Evolutionary conservation across 2,888 invertebrate genomes (phyloP).

Genomic region (Opisthograptis luteolata): DNA sequence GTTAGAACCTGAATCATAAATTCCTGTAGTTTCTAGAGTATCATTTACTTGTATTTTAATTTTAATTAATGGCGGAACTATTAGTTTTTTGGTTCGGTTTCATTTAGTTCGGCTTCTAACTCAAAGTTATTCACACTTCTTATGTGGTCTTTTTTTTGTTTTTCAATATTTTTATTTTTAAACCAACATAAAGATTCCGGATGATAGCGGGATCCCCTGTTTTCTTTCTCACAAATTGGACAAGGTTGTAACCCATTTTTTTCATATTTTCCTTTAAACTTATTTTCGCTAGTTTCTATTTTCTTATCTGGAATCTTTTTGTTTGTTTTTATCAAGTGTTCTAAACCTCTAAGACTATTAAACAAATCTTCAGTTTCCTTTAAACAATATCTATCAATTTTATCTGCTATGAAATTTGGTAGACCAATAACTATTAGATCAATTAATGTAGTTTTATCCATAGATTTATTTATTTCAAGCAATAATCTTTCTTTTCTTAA

Average conservation of each 20-base stretch:
- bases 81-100: slow-evolving; percentile 40
- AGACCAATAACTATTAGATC: background rate
- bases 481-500: no score
- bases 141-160: slow-evolving; percentile 11
- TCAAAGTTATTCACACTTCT: slow-evolving; percentile 30
- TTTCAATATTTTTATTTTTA: slow-evolving; percentile 16
- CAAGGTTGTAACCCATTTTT: slow-evolving; percentile 18
- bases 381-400: slow-evolving; percentile 12
- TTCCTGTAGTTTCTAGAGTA: slow-evolving; percentile 30
- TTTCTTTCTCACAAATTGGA: slow-evolving; percentile 27
- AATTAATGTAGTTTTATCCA: background rate
- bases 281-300: slow-evolving; percentile 5
- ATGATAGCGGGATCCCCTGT: slow-evolving; percentile 29
- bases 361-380: slow-evolving; percentile 6
- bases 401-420: no score
- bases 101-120: slow-evolving; percentile 31
- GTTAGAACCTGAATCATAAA: slow-evolving; percentile 49
- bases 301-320: no score
- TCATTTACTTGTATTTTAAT: slow-evolving; percentile 37
- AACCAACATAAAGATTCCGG: slow-evolving; percentile 31
- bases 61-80: slow-evolving; percentile 32
- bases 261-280: slow-evolving; percentile 11
- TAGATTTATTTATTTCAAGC: background rate
- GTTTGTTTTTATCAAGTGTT: no score
- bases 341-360: slow-evolving; percentile 16